A percentile compares a stretch with the other conserved stretches of the same genome.
phyloP scores from a whole-genome alignment of 2,888 invertebrate species.

The Nudaria mundana region DNA sequence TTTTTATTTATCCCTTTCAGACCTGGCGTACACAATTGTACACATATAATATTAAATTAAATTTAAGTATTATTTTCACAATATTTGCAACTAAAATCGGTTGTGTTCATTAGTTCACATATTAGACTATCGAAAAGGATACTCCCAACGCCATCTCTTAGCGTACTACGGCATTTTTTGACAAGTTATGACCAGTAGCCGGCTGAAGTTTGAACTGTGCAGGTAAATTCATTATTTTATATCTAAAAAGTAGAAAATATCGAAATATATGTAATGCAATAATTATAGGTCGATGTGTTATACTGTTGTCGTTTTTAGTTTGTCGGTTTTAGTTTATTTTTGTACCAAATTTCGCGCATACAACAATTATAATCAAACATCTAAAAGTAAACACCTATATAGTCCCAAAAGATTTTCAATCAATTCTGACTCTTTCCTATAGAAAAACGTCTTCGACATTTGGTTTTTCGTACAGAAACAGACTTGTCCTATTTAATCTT shows the following conservation, averaged over 20 bases:
- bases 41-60: conserved; percentile 3
- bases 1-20: no score
- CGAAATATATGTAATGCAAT: conserved; percentile 14
- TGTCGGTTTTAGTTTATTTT: conserved; percentile 12
- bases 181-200: conserved; percentile 4
- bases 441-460: no score
- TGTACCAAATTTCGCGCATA: no score
- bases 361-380: no score
- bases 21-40: no score
- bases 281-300: conserved; percentile 13
- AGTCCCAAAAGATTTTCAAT: no score
- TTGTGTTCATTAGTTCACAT: conserved; percentile 8
- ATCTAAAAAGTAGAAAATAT: conserved; percentile 13
- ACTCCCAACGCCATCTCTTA: conserved; percentile 7
- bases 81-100: conserved; percentile 2
- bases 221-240: conserved; percentile 10
- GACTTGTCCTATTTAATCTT: no score
- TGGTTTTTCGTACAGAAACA: no score
- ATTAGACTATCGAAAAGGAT: conserved; percentile 5
- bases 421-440: no score
- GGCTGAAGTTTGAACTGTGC: conserved; percentile 3
- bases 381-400: no score
- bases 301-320: conserved; percentile 14
- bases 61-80: conserved; percentile 2
- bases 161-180: conserved; percentile 3